These are phyloP conservation scores for Hyla sarda DNA, from an alignment of 2,113 vertebrate species.

Conservation along the genomic window DNA sequence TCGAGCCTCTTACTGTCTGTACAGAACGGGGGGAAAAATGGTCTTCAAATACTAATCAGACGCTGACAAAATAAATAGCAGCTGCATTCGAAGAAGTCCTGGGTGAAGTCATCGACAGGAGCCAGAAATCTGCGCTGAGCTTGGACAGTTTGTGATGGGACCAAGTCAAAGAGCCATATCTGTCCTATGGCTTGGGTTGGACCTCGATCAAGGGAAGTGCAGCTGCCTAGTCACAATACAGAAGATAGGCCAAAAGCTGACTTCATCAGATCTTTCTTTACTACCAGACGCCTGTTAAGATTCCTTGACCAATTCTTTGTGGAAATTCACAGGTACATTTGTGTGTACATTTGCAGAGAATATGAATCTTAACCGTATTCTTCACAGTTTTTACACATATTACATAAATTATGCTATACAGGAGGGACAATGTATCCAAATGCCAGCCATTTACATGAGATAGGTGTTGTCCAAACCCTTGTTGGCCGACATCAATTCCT, in stretches of 20 bases:
- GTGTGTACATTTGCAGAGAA: too few relatives aligned
- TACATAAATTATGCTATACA: too few relatives aligned
- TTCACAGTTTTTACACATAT: too few relatives aligned
- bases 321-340: background rate
- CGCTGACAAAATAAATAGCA: conserved; percentile 41
- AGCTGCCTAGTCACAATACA: conserved; percentile 41
- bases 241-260: conserved; percentile 13
- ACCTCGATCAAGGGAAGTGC: background rate
- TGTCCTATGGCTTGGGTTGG: conserved; percentile 18
- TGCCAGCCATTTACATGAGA: too few relatives aligned
- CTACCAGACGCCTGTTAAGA: too few relatives aligned
- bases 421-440: background rate
- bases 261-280: background rate
- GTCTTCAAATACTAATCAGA: conserved; percentile 40
- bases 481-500: background rate
- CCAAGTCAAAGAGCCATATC: background rate
- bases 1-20: too few relatives aligned
- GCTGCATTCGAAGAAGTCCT: conserved; percentile 38
- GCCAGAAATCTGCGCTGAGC: conserved; percentile 23
- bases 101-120: background rate
- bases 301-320: too few relatives aligned
- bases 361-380: too few relatives aligned
- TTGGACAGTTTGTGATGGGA: conserved; percentile 17
- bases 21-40: conserved; percentile 6
- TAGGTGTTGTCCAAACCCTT: background rate